Evolutionary conservation across 2,888 invertebrate species (phyloP).

Genomic region (Clepsis dumicolana): DNA sequence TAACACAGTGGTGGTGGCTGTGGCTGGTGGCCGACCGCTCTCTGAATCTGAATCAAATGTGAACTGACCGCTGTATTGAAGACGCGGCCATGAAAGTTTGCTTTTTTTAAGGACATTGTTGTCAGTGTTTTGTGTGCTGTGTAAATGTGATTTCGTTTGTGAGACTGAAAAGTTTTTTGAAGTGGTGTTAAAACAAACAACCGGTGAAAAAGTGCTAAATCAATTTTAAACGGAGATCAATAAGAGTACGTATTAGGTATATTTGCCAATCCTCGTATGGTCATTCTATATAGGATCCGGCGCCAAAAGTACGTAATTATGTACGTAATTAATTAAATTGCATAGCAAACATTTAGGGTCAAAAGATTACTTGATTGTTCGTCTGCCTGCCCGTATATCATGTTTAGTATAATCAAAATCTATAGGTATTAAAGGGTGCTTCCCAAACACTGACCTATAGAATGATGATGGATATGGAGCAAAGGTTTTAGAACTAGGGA

Average conservation of each 20-base stretch:
- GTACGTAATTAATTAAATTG: no score
- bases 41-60: conserved; percentile 46
- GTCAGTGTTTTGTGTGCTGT: conserved; percentile 16
- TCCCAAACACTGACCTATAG: no score
- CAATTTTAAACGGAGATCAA: neutral
- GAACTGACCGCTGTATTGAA: conserved; percentile 22
- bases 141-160: conserved; percentile 23
- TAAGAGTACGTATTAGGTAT: no score
- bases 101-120: conserved; percentile 1
- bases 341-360: no score
- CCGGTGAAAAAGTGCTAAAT: neutral
- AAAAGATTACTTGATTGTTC: no score
- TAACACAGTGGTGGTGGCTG: conserved; percentile 59
- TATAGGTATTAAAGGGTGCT: no score
- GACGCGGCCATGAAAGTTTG: conserved; percentile 13
- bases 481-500: no score
- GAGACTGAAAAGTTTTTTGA: neutral
- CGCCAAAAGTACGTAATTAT: neutral
- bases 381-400: no score
- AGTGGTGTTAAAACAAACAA: neutral
- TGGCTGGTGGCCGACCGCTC: conserved; percentile 49
- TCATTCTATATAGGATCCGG: neutral
- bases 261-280: neutral
- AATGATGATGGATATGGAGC: no score
- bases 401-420: no score